Evolutionary conservation across 2,113 vertebrate species (phyloP).

Genomic region (Sebastes schlegelii): DNA sequence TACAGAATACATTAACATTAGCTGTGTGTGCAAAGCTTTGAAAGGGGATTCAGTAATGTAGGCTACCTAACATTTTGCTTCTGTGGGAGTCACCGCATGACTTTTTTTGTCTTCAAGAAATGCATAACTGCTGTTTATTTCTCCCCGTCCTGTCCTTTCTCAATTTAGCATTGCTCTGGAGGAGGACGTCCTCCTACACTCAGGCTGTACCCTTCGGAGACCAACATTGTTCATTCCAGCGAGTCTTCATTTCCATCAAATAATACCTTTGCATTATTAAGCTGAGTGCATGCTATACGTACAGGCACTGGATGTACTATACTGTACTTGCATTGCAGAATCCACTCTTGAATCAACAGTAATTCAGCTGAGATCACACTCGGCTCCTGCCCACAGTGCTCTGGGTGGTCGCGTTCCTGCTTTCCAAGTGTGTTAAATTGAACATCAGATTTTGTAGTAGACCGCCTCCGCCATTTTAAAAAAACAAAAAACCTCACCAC

Average conservation of each 20-base stretch:
- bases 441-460: constrained; percentile 61
- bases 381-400: constrained; percentile 47
- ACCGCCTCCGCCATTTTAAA: constrained; percentile 56
- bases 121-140: constrained; percentile 57
- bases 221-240: constrained; percentile 29
- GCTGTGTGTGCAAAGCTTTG: constrained; percentile 20
- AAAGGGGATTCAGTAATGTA: constrained; percentile 5
- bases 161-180: constrained; percentile 57
- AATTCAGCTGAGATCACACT: constrained; percentile 46
- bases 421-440: constrained; percentile 62
- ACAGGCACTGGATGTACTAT: background rate
- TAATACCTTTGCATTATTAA: constrained; percentile 42
- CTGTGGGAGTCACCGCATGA: constrained; percentile 54
- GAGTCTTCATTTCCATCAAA: constrained; percentile 37
- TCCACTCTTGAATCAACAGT: constrained; percentile 48
- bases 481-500: constrained; percentile 52
- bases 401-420: constrained; percentile 57
- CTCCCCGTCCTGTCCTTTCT: constrained; percentile 41
- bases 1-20: background rate
- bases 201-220: constrained; percentile 47
- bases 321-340: background rate
- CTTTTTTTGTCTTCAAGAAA: constrained; percentile 15
- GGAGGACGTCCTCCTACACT: constrained; percentile 63
- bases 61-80: constrained; percentile 30
- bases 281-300: background rate